Evolutionary conservation across 1,140 invertebrate species (phyloP).

Genomic region (Acyrthosiphon pisum): DNA sequence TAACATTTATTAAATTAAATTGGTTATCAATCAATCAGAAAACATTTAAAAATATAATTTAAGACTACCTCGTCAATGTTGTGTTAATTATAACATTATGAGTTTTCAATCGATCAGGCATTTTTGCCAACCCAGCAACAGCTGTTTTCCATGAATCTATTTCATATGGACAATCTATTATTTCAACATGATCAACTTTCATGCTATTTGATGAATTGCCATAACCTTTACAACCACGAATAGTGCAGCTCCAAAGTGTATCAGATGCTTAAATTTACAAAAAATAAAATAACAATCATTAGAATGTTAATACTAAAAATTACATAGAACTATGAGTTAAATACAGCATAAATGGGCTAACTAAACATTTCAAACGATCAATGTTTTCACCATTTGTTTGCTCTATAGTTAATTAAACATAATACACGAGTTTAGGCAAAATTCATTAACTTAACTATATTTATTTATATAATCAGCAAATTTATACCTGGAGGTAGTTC

Average conservation of each 20-base stretch:
- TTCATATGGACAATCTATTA: slow-evolving; percentile 45
- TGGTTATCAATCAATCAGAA: background rate
- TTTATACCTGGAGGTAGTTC: slow-evolving; percentile 78
- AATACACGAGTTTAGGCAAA: background rate
- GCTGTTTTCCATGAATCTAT: slow-evolving; percentile 43
- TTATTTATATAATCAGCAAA: background rate
- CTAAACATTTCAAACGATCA: background rate
- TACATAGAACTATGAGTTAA: background rate
- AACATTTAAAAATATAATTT: background rate
- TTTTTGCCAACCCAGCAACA: slow-evolving; percentile 21
- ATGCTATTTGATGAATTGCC: background rate
- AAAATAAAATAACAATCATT: background rate
- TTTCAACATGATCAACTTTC: background rate
- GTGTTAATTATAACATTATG: background rate
- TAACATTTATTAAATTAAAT: background rate
- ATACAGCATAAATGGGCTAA: background rate
- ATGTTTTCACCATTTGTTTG: background rate
- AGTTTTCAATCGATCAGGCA: slow-evolving; percentile 34
- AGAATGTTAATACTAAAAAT: background rate
- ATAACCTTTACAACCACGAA: slow-evolving; percentile 30
- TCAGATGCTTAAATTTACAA: slow-evolving; percentile 15
- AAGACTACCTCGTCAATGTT: background rate
- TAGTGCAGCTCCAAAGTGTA: background rate
- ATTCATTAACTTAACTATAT: background rate
- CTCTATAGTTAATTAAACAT: background rate